phyloP scores from a whole-genome alignment of 2,797 vertebrate species.

The Sylvilagus floridanus region DNA sequence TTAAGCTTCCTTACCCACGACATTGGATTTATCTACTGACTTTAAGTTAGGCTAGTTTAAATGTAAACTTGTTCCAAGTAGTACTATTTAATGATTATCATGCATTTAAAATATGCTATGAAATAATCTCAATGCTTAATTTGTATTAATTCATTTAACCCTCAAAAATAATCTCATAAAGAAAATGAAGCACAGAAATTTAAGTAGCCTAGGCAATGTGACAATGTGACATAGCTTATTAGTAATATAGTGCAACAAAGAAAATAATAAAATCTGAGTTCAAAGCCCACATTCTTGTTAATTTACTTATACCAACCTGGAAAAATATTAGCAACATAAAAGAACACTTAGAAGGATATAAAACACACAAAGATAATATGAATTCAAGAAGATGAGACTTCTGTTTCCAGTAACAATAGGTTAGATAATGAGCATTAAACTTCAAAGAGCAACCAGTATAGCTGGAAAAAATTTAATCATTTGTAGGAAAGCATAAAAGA shows the following conservation, averaged over 20 bases:
- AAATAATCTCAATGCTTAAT: background rate
- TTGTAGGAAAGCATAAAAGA: background rate
- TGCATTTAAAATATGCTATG: background rate
- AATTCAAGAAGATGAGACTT: constrained; percentile 10
- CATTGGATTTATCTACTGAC: background rate
- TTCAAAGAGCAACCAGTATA: background rate
- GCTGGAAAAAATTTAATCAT: background rate
- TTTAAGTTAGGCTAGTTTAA: constrained; percentile 5
- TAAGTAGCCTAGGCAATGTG: background rate
- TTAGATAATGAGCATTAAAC: background rate
- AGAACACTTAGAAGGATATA: background rate
- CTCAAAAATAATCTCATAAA: background rate
- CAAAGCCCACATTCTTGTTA: background rate
- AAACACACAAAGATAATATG: background rate
- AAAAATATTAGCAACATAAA: background rate
- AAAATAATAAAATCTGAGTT: background rate
- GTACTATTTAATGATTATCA: background rate
- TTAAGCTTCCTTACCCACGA: background rate
- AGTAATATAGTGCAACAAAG: background rate
- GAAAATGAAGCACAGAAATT: background rate
- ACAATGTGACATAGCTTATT: background rate
- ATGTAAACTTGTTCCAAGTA: background rate
- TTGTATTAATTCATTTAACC: background rate
- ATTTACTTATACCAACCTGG: background rate
- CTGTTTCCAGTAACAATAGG: background rate